Percentiles rank a stretch among this genome's conserved stretches.
Conservation (phyloP, 2,113 vertebrate species). For the Corydoras maculifer region DNA sequence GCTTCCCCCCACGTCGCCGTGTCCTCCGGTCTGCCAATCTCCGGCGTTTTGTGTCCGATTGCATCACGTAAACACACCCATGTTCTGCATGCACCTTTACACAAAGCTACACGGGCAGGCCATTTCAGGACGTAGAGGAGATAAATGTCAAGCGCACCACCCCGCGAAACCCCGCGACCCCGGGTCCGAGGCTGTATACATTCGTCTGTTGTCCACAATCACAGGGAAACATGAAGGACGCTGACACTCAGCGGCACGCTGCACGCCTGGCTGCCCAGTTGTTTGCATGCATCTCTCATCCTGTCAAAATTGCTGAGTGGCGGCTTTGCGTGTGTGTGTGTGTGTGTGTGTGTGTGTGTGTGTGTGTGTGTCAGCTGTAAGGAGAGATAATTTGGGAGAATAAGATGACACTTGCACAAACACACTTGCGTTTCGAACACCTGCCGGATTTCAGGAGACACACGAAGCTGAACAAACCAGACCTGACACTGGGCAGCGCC, state of each 20-base stretch:
- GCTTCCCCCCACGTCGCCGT: conserved; percentile 25
- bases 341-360: conserved; percentile 1
- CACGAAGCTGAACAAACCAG: too few species aligned
- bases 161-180: background rate
- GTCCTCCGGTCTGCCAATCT: conserved; percentile 16
- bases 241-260: background rate
- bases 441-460: background rate
- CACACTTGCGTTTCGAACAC: background rate
- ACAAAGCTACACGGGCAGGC: conserved; percentile 5
- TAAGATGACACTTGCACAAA: background rate
- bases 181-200: background rate
- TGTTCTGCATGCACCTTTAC: background rate
- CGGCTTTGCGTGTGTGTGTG: conserved; percentile 9
- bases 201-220: background rate
- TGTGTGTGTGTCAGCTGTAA: background rate
- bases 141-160: background rate
- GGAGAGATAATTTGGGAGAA: background rate
- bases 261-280: conserved; percentile 12
- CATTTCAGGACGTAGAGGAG: background rate
- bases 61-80: background rate
- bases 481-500: too few species aligned
- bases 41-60: conserved; percentile 27
- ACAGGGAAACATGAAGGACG: background rate
- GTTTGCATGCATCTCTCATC: conserved; percentile 22
- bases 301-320: conserved; percentile 21